Evolutionary conservation across 2,797 vertebrate genomes (phyloP), one percentile per base, ranked within the genome.

Genomic region (Sebastes elongatus): DNA sequence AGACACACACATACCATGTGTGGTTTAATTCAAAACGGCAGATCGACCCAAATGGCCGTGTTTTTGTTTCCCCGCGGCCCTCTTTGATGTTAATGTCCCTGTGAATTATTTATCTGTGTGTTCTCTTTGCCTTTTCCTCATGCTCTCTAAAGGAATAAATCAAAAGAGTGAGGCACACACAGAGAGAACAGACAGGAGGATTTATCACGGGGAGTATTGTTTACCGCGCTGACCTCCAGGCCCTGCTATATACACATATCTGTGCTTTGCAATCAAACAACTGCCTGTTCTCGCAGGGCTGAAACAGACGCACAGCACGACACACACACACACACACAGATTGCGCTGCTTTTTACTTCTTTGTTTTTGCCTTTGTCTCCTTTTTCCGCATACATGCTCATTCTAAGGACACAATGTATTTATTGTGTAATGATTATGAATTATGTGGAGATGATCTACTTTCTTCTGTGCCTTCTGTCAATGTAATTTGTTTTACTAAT

Each of bases 101-200:
- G 90, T 94, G 92, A 93, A 94, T 94, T 94, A 93, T 96, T 95
- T 95, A 94, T 94, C 90, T 86, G 69, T 92, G 88, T 93, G 88
- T 92, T 90, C 90, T 93, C 91, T 90, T 87, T 81, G 88, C 92
- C 88, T 92, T 94, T 88, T 90, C 87, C 84, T 91, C 86, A 1
- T 91, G 88, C 90, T 86, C 91, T 93, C 87, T 80, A 87, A 93
- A 92, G 86, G 89, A 91, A 95, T 94, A 94, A 94, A 95, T 94
- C 93, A 94, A 92, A 93, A 88, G 92, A 84, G 87, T 71, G 42
- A 76, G 76, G 86, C 87, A 77, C 87, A 86, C 87, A 90, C 84
- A 61, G 52, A 33, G 52, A 33, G 82, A 90, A 80, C 74, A 89
- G 92, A 90, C 90, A 90, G 83, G 74, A 80, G 91, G 89, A 94